Percentiles rank a stretch among this genome's conserved stretches.
These are phyloP conservation scores for Gryllus bimaculatus DNA, from an alignment of 1,140 invertebrate species.

Conservation along the genomic window DNA sequence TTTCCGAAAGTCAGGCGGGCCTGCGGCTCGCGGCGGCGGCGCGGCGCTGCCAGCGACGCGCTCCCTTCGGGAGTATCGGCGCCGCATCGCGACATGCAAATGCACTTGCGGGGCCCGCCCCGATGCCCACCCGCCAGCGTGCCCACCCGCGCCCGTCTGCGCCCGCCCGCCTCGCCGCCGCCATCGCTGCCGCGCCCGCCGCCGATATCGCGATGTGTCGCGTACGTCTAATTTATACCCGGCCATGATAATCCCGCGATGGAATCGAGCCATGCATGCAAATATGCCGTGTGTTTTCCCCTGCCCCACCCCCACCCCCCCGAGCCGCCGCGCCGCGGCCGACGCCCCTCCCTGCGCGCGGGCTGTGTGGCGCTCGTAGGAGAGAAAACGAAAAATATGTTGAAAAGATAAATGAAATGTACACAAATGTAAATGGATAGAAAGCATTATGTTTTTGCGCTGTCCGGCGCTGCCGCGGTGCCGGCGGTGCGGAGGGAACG, in stretches of 20 bases:
- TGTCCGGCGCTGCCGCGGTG: neutral
- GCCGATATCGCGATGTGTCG: slow-evolving; percentile 2
- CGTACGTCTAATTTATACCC: neutral
- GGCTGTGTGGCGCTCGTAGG: too few relatives aligned
- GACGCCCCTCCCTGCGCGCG: neutral
- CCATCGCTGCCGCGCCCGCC: neutral
- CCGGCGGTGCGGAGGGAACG: too few relatives aligned
- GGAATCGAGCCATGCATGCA: slow-evolving; percentile 2
- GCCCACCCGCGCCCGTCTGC: too few relatives aligned
- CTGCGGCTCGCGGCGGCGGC: too few relatives aligned
- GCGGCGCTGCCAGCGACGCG: too few relatives aligned
- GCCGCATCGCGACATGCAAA: neutral
- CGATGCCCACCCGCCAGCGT: neutral
- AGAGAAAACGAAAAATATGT: neutral
- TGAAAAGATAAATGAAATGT: slow-evolving; percentile 2
- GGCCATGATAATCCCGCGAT: slow-evolving; percentile 2
- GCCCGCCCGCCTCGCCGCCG: too few relatives aligned
- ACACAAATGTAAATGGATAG: slow-evolving; percentile 5
- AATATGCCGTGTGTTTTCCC: neutral
- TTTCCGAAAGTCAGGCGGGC: neutral
- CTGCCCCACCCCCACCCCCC: neutral
- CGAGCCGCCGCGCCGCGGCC: too few relatives aligned
- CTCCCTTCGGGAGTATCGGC: neutral
- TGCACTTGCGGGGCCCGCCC: neutral
- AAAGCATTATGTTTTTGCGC: slow-evolving; percentile 1